Conservation (phyloP, 2,113 vertebrate genomes). For the Enhydra lutris region DNA sequence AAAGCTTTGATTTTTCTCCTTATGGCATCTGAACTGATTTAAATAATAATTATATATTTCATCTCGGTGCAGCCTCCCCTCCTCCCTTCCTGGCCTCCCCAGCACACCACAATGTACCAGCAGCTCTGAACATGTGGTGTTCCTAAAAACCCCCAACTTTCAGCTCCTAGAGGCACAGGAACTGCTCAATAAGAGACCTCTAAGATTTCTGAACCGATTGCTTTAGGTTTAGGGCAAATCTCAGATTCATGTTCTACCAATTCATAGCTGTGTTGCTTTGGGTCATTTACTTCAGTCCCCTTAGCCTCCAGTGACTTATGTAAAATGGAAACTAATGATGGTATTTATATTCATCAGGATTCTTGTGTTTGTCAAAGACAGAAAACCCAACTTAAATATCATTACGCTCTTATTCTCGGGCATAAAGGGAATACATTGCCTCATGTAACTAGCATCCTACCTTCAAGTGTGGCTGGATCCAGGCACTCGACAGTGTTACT, state of each 20-base stretch:
- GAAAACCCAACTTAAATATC: background rate
- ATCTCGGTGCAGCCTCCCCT: background rate
- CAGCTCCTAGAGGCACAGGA: background rate
- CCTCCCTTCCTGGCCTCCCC: background rate
- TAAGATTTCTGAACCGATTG: background rate
- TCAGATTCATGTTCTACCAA: background rate
- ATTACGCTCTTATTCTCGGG: background rate
- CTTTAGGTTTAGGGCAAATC: background rate
- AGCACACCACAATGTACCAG: background rate
- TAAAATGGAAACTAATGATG: background rate
- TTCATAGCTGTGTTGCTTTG: background rate
- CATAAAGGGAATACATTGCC: background rate
- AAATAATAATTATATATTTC: slow-evolving; percentile 32
- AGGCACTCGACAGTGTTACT: background rate
- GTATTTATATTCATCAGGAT: background rate
- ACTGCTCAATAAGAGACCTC: background rate
- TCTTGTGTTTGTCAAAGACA: background rate
- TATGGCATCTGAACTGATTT: slow-evolving; percentile 36
- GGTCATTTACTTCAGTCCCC: background rate
- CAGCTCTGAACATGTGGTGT: background rate
- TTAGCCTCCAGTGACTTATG: background rate
- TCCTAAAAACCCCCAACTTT: background rate
- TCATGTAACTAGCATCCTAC: background rate
- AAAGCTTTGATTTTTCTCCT: slow-evolving; percentile 49
- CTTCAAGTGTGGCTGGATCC: slow-evolving; percentile 49